phyloP scores from a whole-genome alignment of 1,140 invertebrate genomes.

The Leptonema lineaticorne region DNA sequence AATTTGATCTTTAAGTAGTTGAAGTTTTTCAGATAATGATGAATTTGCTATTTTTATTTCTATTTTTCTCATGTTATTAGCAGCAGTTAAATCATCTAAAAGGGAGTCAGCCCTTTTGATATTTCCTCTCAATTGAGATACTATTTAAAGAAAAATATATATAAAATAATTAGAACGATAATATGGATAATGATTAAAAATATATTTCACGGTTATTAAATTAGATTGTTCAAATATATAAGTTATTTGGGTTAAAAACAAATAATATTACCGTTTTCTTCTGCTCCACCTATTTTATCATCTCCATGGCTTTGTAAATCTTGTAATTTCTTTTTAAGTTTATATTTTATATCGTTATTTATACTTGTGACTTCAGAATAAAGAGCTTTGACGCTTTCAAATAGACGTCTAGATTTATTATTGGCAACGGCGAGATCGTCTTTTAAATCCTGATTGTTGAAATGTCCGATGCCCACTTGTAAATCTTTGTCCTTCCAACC shows the following conservation, averaged over 20 bases:
- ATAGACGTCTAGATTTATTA: slow-evolving; percentile 49
- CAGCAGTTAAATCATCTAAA: slow-evolving; percentile 56
- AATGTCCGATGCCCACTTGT: slow-evolving; percentile 34
- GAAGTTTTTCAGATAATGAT: slow-evolving; percentile 62
- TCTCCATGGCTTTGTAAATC: slow-evolving; percentile 53
- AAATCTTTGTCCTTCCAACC: slow-evolving; percentile 50
- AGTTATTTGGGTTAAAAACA: background rate
- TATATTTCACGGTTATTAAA: too few relatives aligned
- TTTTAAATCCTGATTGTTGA: slow-evolving; percentile 41
- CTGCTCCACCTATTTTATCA: slow-evolving; percentile 49
- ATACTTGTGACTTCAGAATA: slow-evolving; percentile 56
- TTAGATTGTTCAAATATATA: background rate
- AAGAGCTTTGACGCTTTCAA: slow-evolving; percentile 55
- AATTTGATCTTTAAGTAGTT: slow-evolving; percentile 71
- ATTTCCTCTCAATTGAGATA: slow-evolving; percentile 61
- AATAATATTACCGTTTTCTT: slow-evolving; percentile 49
- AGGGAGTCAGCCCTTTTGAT: slow-evolving; percentile 58
- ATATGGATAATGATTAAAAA: too few relatives aligned
- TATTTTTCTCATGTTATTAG: slow-evolving; percentile 56
- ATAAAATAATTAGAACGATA: too few relatives aligned
- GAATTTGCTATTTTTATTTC: slow-evolving; percentile 64
- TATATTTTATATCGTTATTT: slow-evolving; percentile 50
- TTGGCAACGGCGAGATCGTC: slow-evolving; percentile 42
- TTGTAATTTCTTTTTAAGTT: slow-evolving; percentile 49
- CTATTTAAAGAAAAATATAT: slow-evolving; percentile 43